Base-by-base conservation (phyloP, 2,888 invertebrate genomes). In the Nephrotoma guestfalica region DNA sequence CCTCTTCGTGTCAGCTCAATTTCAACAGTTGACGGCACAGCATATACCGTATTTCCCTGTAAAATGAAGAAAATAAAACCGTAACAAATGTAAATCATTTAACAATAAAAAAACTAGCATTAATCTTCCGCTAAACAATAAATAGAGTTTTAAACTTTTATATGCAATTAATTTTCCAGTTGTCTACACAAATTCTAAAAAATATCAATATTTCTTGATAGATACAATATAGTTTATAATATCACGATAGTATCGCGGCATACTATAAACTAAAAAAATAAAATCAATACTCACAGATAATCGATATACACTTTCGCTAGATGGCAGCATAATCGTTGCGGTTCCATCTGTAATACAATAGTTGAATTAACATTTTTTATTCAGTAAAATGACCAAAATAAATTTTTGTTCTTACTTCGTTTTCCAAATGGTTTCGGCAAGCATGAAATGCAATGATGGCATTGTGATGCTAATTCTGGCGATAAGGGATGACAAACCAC, bases 391-490 rank as follows among this genome's bases (percentile, higher is more conserved):
- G 41, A 9, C 41, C 41, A 41, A 41, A 41, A 84, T 42, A 41
- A 84, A n/a, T 41, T 9, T 15, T n/a, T 41, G 9, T 41, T 30
- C 3, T 84, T 42, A 84, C 84, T 15, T 84, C 84, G 84, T 9
- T 84, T 84, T 42, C 84, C 84, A 84, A 84, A 84, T 9, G 84
- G 84, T 84, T 41, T 42, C 42, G 84, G 84, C 41, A 84, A 84
- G 41, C 84, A 84, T 13, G 84, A 84, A 11, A 84, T 84, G 15
- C 84, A 84, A 41, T 84, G 84, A 84, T 84, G 41, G 41, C 84
- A 84, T 84, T 84, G 84, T 84, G 84, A 84, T 84, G 84, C 42
- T 84, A 84, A 84, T 84, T 84, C 84, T 41, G 84, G 84, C n/a
- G 41, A 41, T 41, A 84, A 13, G 6, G 84, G 84, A n/a, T 84